Percentiles rank a stretch among this genome's conserved stretches.
phyloP scores from a whole-genome alignment of 1,140 invertebrate genomes.

The Psilanteris sp. region DNA sequence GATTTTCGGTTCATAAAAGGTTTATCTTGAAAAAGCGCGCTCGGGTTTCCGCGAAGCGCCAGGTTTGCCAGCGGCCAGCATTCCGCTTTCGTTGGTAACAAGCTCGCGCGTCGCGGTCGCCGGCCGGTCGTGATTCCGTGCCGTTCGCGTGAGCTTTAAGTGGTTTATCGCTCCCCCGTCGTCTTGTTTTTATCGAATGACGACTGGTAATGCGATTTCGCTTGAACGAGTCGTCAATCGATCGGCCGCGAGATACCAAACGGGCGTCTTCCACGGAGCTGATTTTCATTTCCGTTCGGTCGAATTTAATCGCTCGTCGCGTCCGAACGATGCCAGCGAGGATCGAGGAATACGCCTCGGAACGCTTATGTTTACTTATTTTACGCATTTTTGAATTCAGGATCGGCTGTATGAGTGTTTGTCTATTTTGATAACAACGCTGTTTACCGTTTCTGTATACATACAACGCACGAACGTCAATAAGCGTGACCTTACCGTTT shows the following conservation, averaged over 20 bases:
- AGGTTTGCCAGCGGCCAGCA: slow-evolving; percentile 40
- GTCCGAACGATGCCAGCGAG: too few relatives aligned
- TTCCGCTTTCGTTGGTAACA: slow-evolving; percentile 50
- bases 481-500: too few relatives aligned
- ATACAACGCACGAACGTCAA: too few relatives aligned
- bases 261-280: slow-evolving; percentile 63
- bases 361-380: too few relatives aligned
- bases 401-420: too few relatives aligned
- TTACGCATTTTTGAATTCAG: too few relatives aligned
- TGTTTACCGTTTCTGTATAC: too few relatives aligned
- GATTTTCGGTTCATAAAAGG: slow-evolving; percentile 40
- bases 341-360: slow-evolving; percentile 7
- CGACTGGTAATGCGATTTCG: slow-evolving; percentile 75
- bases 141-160: slow-evolving; percentile 70
- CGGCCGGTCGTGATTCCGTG: slow-evolving; percentile 49
- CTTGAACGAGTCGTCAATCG: slow-evolving; percentile 76
- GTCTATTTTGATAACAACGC: too few relatives aligned
- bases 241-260: slow-evolving; percentile 69
- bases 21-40: slow-evolving; percentile 26
- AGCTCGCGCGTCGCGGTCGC: slow-evolving; percentile 11
- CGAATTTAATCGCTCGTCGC: slow-evolving; percentile 42
- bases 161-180: slow-evolving; percentile 75
- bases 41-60: slow-evolving; percentile 45
- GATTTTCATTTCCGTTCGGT: slow-evolving; percentile 67
- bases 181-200: slow-evolving; percentile 78